A percentile compares a stretch with the other conserved stretches of the same genome.
These are phyloP conservation scores for Cancer borealis DNA, from an alignment of 2,888 invertebrate genomes.

Conservation along the genomic window DNA sequence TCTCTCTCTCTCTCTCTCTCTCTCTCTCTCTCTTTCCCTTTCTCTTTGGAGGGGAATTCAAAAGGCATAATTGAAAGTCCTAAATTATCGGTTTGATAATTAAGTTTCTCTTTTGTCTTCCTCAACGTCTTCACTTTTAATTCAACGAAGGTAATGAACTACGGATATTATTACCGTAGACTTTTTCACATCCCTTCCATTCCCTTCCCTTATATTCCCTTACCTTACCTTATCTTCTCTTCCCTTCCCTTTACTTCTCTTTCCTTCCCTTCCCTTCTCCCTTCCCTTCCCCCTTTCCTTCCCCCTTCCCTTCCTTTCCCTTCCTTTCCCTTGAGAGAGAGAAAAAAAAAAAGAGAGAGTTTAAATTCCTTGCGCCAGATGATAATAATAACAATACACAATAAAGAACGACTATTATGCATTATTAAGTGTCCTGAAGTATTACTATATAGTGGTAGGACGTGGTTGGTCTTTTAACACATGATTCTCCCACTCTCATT, in stretches of 20 bases:
- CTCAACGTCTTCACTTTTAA: not conserved
- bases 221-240: not conserved
- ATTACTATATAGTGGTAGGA: not conserved
- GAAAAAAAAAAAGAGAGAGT: not conserved
- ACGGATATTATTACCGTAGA: not conserved
- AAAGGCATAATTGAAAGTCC: slow-evolving; percentile 4
- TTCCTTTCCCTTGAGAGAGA: not conserved
- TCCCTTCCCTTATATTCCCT: not conserved
- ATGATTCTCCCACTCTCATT: no score
- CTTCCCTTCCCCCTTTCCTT: not conserved
- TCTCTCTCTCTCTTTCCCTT: not conserved
- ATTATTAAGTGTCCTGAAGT: not conserved
- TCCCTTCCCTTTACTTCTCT: not conserved
- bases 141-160: not conserved
- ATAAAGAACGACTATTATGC: not conserved
- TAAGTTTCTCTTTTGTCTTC: slow-evolving; percentile 25
- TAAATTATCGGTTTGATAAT: slow-evolving; percentile 35
- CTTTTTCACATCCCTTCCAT: not conserved
- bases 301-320: not conserved
- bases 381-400: not conserved
- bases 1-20: slow-evolving; percentile 6
- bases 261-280: not conserved
- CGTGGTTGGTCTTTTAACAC: no score
- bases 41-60: not conserved
- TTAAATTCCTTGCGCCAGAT: not conserved